A percentile compares a stretch with the other conserved stretches of the same genome.
Evolutionary conservation across 1,140 invertebrate genomes (phyloP).

Genomic region (Cydia splendana): DNA sequence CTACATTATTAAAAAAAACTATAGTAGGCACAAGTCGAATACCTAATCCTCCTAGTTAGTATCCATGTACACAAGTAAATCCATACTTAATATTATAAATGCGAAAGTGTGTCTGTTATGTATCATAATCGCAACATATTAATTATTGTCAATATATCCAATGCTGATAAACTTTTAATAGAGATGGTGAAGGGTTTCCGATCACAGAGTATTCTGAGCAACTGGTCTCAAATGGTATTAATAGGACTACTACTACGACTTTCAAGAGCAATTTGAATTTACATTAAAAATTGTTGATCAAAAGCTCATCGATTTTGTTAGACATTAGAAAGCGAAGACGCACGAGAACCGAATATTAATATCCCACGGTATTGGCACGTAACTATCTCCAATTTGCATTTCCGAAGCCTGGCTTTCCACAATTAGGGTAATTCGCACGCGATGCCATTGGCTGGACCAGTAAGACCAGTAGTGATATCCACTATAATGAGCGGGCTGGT

Average conservation of each 20-base stretch:
- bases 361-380: slow-evolving; percentile 56
- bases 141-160: too few relatives aligned
- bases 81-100: too few relatives aligned
- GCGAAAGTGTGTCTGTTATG: too few relatives aligned
- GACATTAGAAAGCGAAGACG: slow-evolving; percentile 23
- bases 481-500: slow-evolving; percentile 60
- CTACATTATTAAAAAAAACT: too few relatives aligned
- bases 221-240: not conserved
- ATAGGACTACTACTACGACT: too few relatives aligned
- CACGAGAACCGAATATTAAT: slow-evolving; percentile 40
- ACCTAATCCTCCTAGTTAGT: too few relatives aligned
- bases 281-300: not conserved
- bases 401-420: slow-evolving; percentile 63
- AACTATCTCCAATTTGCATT: slow-evolving; percentile 64
- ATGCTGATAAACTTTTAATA: not conserved
- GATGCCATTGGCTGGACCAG: slow-evolving; percentile 45
- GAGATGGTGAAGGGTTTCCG: not conserved
- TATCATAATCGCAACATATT: too few relatives aligned
- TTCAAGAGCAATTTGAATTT: not conserved
- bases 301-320: slow-evolving; percentile 21
- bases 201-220: not conserved
- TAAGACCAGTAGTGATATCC: slow-evolving; percentile 73
- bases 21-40: too few relatives aligned
- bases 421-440: slow-evolving; percentile 70
- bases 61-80: too few relatives aligned